These are phyloP conservation scores for Tortricodes alternella DNA, from an alignment of 2,888 invertebrate species.

Conservation along the genomic window DNA sequence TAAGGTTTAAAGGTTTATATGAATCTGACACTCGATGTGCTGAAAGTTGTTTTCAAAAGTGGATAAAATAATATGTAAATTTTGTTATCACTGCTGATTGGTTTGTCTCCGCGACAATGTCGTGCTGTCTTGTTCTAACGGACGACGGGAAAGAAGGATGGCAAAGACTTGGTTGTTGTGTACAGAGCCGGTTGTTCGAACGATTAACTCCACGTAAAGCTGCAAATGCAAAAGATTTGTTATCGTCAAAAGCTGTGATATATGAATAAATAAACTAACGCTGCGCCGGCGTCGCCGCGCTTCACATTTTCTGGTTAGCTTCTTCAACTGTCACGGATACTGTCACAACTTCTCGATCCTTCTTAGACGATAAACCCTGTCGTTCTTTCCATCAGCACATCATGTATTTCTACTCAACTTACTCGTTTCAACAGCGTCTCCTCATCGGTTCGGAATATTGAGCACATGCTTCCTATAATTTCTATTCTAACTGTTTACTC, in stretches of 20 bases:
- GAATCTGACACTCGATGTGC: too few relatives aligned
- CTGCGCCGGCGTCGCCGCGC: slow-evolving; percentile 60
- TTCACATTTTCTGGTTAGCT: slow-evolving; percentile 58
- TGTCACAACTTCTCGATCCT: slow-evolving; percentile 7
- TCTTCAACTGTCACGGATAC: slow-evolving; percentile 46
- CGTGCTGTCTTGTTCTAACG: not conserved
- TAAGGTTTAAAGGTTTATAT: too few relatives aligned
- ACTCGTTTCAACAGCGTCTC: slow-evolving; percentile 32
- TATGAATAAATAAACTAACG: slow-evolving; percentile 74
- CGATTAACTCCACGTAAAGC: slow-evolving; percentile 76
- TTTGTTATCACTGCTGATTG: too few relatives aligned
- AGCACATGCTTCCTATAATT: slow-evolving; percentile 30
- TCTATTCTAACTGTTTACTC: slow-evolving; percentile 27
- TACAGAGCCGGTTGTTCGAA: slow-evolving; percentile 72
- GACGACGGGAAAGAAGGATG: not conserved
- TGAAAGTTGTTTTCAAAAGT: too few relatives aligned
- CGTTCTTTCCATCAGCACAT: slow-evolving; percentile 63
- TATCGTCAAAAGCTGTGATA: slow-evolving; percentile 84
- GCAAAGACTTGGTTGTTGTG: not conserved
- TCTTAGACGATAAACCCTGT: slow-evolving; percentile 27
- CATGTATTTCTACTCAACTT: slow-evolving; percentile 66
- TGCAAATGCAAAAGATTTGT: slow-evolving; percentile 82
- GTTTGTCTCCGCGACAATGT: too few relatives aligned
- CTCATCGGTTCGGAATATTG: slow-evolving; percentile 37
- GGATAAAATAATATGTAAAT: too few relatives aligned